Conservation (phyloP, 2,888 invertebrate species). For the Balanococcus diminutus region DNA sequence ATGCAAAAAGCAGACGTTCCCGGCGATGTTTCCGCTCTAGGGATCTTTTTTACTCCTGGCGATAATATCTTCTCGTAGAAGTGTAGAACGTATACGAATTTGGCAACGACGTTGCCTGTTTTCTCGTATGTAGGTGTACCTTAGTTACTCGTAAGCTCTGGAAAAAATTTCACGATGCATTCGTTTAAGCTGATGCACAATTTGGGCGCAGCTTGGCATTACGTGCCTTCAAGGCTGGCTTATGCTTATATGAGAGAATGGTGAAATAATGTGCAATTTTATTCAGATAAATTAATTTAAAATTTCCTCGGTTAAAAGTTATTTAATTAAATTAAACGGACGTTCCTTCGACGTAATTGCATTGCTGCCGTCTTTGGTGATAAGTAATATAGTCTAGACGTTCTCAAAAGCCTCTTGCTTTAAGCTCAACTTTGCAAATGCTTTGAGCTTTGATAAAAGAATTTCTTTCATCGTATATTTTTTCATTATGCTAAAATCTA, state of each 20-base stretch:
- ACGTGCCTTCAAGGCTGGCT: neutral
- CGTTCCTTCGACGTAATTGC: neutral
- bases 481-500: neutral
- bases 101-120: neutral
- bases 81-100: neutral
- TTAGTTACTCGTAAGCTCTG: neutral
- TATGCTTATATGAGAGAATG: neutral
- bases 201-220: neutral
- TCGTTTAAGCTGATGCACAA: neutral
- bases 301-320: slow-evolving; percentile 1
- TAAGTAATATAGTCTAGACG: slow-evolving; percentile 13
- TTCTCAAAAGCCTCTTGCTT: neutral
- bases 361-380: neutral
- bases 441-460: neutral
- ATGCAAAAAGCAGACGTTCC: neutral
- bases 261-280: neutral
- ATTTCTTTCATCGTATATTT: neutral
- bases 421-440: neutral
- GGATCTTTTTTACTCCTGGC: neutral
- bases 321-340: slow-evolving; percentile 27
- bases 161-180: neutral
- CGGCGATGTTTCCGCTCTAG: neutral
- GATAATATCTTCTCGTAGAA: neutral
- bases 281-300: neutral
- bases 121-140: neutral